Evolutionary conservation across 2,113 vertebrate genomes (phyloP).

Genomic region (Mirounga angustirostris): DNA sequence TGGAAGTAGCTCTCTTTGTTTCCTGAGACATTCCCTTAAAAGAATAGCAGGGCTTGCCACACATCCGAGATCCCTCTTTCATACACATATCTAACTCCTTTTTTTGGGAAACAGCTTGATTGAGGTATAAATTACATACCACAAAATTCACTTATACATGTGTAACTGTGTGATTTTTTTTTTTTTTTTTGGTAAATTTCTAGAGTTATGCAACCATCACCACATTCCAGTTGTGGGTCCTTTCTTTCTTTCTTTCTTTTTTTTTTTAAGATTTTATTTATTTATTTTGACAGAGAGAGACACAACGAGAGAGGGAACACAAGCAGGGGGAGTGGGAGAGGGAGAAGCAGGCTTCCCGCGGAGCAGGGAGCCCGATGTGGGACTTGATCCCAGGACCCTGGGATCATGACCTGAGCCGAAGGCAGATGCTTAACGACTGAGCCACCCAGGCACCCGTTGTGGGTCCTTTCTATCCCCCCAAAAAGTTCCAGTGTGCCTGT

Average conservation of each 20-base stretch:
- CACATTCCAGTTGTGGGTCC: neutral
- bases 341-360: too few species aligned
- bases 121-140: neutral
- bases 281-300: too few species aligned
- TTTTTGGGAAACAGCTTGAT: neutral
- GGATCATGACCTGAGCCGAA: too few species aligned
- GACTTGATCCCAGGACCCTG: too few species aligned
- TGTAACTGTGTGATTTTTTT: conserved; percentile 27
- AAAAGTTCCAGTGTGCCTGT: neutral
- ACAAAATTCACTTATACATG: neutral
- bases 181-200: neutral
- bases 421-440: too few species aligned
- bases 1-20: neutral
- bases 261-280: too few species aligned
- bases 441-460: neutral
- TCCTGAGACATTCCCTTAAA: neutral
- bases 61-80: neutral
- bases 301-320: too few species aligned
- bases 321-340: too few species aligned
- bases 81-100: neutral
- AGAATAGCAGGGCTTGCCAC: neutral
- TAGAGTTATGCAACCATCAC: neutral
- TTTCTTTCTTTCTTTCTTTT: neutral
- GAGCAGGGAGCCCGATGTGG: too few species aligned
- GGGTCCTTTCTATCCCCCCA: neutral